These are phyloP conservation scores for Periplaneta americana DNA, from an alignment of 1,140 invertebrate species.

Conservation along the genomic window DNA sequence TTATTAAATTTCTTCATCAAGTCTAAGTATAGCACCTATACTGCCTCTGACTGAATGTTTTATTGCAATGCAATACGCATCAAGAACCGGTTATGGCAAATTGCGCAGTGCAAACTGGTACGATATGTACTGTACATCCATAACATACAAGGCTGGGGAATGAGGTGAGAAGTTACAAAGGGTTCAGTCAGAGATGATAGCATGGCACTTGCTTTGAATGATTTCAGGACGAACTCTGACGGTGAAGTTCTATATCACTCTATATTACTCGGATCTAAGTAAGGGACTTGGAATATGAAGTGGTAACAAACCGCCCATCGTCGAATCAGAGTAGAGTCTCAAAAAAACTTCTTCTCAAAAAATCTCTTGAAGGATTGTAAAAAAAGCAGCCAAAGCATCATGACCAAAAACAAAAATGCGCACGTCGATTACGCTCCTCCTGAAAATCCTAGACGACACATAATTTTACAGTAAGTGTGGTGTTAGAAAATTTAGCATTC, in stretches of 20 bases:
- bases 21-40: no score
- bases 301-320: no score
- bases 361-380: not conserved
- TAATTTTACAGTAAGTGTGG: not conserved
- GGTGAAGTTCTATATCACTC: no score
- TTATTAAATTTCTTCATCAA: no score
- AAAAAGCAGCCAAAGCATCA: not conserved
- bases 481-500: not conserved
- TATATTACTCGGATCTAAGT: not conserved
- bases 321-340: not conserved
- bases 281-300: conserved; percentile 24
- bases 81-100: no score
- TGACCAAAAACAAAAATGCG: not conserved
- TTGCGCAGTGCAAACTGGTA: not conserved
- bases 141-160: no score
- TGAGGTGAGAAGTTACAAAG: no score
- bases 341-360: not conserved
- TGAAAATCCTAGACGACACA: not conserved
- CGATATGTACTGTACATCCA: no score
- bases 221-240: no score
- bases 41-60: no score
- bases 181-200: not conserved
- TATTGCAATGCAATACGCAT: no score
- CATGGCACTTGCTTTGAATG: not conserved
- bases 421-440: not conserved